Base-by-base conservation (phyloP, 2,797 vertebrate species). In the Siniperca scherzeri region DNA sequence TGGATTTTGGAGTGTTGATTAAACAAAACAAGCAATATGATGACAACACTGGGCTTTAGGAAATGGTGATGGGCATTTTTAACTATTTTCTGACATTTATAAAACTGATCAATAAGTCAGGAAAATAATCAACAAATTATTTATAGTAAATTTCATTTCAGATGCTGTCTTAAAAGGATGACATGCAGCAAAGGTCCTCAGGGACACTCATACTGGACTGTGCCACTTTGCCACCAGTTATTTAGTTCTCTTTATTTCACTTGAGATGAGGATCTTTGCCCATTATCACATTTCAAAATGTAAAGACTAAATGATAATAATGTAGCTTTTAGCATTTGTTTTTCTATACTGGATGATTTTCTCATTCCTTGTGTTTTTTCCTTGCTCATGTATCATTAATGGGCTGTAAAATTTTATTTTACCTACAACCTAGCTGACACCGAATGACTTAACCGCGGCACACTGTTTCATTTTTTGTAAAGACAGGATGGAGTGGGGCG, bases 381-480 rank as follows among this genome's bases (percentile, higher is more conserved):
- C 40, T 36, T 60, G 42, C 36, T 60, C 12, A 7, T 64, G 25
- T 0, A 33, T 50, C 14, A 33, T 76, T 21, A 57, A 5, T 0
- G 9, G 44, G 11, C 6, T 67, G 64, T 25, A 30, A 22, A 40
- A 42, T 27, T 44, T 30, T 10, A 9, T 19, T 53, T 42, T 13
- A 42, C 22, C 22, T 10, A 27, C 6, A 11, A 13, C 33, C 53
- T 25, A 22, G 6, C 42, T 40, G 0, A 80, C 62, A 71, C 33
- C 59, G 46, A 12, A 76, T 33, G 36, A 70, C 70, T 69, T 71
- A 85, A 74, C 40, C 50, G 40, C 0, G 3, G 61, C 72, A 60
- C 48, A 7, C 53, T 3, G 44, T 78, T 81, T 74, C 25, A 61
- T 70, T 82, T 36, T 60, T n/a, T 22, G 27, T 42, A 16, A 59